A percentile compares a stretch with the other conserved stretches of the same genome.
Evolutionary conservation across 2,113 vertebrate species (phyloP).

Genomic region (Nycticebus coucang): DNA sequence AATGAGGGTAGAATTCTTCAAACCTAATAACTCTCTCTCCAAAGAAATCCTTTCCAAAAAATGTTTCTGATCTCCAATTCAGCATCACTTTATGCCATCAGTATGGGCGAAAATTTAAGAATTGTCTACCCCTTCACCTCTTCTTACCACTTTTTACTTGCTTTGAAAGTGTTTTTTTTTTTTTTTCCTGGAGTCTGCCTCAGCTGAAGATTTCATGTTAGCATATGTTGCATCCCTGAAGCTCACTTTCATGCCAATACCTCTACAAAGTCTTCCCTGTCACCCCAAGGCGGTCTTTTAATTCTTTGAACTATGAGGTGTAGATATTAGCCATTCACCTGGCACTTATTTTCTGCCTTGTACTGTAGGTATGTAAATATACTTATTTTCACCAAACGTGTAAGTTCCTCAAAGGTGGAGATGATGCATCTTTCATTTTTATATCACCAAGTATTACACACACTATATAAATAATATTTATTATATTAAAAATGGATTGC

Average conservation of each 20-base stretch:
- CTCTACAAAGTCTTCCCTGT: not conserved
- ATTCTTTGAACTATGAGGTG: not conserved
- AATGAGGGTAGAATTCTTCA: not conserved
- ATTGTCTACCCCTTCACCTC: not conserved
- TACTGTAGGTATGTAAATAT: not conserved
- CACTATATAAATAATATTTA: not conserved
- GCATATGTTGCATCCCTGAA: not conserved
- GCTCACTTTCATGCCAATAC: not conserved
- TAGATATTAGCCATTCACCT: not conserved
- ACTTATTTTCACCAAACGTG: not conserved
- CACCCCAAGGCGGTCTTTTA: not conserved
- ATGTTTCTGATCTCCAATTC: not conserved
- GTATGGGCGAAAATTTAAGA: not conserved
- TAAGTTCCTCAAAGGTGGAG: not conserved
- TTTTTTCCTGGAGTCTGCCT: too few species aligned
- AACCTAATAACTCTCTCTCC: not conserved
- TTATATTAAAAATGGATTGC: not conserved
- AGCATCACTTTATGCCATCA: not conserved
- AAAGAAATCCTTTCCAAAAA: constrained; percentile 17
- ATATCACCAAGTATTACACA: not conserved
- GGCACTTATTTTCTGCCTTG: not conserved
- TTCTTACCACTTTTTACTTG: not conserved
- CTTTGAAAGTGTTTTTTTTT: too few species aligned
- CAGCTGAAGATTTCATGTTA: not conserved
- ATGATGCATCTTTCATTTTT: not conserved